phyloP scores from a whole-genome alignment of 2,113 vertebrate genomes.

The Corvus cornix region DNA sequence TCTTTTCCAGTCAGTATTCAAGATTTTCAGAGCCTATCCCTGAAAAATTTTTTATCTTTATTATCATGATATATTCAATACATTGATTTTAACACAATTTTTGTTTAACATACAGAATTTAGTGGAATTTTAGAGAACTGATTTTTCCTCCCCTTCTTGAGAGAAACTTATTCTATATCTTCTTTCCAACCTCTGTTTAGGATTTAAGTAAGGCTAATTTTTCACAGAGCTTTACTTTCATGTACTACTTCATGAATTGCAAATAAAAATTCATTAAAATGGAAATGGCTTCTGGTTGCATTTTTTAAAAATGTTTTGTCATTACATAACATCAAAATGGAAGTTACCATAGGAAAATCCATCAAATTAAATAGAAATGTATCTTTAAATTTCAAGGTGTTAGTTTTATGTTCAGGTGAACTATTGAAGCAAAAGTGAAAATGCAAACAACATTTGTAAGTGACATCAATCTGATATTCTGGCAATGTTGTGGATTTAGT shows the following conservation, averaged over 20 bases:
- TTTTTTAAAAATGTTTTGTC: not conserved
- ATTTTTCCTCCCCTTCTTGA: not conserved
- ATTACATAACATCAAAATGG: not conserved
- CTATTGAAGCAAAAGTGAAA: not conserved
- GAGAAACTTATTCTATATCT: not conserved
- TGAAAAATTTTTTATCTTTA: not conserved
- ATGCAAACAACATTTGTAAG: not conserved
- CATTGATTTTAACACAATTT: not conserved
- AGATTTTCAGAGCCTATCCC: not conserved
- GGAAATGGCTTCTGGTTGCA: not conserved
- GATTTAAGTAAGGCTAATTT: not conserved
- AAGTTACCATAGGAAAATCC: not conserved
- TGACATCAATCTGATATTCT: not conserved
- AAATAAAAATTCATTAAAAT: not conserved
- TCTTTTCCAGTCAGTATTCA: not conserved
- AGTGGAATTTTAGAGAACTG: not conserved
- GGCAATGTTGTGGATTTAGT: not conserved
- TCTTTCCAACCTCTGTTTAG: not conserved
- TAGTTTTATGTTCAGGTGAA: conserved; percentile 30
- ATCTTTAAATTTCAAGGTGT: not conserved
- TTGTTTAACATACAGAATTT: not conserved
- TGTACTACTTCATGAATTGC: not conserved
- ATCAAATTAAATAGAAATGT: not conserved
- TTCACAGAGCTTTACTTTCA: not conserved
- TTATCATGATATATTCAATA: not conserved